These are phyloP conservation scores for Anolis apletophallus DNA, from an alignment of 2,797 vertebrate species.

Conservation along the genomic window DNA sequence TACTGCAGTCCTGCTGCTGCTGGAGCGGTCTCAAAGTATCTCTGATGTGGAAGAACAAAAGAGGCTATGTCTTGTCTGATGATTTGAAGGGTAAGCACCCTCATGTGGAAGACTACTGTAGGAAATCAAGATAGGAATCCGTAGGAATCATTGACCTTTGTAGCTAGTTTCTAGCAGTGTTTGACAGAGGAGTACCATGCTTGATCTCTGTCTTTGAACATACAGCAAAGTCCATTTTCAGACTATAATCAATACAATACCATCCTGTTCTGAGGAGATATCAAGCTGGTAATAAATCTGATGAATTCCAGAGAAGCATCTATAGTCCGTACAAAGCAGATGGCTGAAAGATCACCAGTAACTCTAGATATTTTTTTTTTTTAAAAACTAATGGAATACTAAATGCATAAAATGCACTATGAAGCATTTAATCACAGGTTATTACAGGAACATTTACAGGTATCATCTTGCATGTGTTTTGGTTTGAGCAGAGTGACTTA, in stretches of 20 bases:
- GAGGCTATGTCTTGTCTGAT: neutral
- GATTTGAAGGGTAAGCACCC: neutral
- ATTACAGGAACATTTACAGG: neutral
- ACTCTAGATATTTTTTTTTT: neutral
- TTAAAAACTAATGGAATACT: neutral
- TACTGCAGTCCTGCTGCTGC: neutral
- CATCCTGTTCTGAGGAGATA: constrained; percentile 3
- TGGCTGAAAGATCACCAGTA: neutral
- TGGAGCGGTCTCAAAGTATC: neutral
- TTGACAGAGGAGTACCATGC: neutral
- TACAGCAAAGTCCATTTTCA: neutral
- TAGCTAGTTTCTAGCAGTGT: neutral
- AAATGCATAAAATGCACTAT: neutral
- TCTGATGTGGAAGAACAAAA: neutral
- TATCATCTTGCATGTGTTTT: neutral
- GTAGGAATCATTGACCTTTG: neutral
- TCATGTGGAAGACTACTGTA: neutral
- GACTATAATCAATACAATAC: neutral
- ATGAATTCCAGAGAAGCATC: neutral
- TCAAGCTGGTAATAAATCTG: neutral
- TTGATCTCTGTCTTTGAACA: neutral
- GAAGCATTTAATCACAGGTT: neutral
- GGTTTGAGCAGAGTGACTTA: neutral
- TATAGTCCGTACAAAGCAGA: neutral
- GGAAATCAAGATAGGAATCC: neutral